Percentiles rank a stretch among this genome's conserved stretches.
Evolutionary conservation across 2,797 vertebrate genomes (phyloP).

Genomic region (Xyrichtys novacula): DNA sequence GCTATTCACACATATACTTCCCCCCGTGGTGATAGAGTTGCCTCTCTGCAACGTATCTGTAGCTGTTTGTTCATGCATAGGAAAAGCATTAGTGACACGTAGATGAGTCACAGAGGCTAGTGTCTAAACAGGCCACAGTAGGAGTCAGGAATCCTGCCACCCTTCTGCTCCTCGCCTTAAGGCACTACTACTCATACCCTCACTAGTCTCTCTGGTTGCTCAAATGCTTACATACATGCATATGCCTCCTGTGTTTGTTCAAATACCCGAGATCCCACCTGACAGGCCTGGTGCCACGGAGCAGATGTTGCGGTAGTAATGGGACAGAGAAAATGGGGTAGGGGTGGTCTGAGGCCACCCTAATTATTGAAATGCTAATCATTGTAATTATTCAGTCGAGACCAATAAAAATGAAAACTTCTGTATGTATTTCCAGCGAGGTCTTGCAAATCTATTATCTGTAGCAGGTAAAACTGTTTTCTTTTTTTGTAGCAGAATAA

Average conservation of each 20-base stretch:
- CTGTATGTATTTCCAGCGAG: background rate
- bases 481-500: background rate
- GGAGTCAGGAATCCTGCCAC: slow-evolving; percentile 66
- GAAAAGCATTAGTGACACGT: slow-evolving; percentile 73
- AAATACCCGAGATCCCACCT: slow-evolving; percentile 61
- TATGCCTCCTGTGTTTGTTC: slow-evolving; percentile 63
- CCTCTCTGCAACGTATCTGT: slow-evolving; percentile 68
- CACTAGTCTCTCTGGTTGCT: slow-evolving; percentile 60
- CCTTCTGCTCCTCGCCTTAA: slow-evolving; percentile 62
- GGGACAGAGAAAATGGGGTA: slow-evolving; percentile 41
- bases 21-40: slow-evolving; percentile 53
- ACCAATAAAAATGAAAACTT: background rate
- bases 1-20: slow-evolving; percentile 60
- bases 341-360: slow-evolving; percentile 33
- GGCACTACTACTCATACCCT: slow-evolving; percentile 64
- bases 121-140: slow-evolving; percentile 59
- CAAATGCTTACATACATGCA: slow-evolving; percentile 47
- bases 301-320: slow-evolving; percentile 70
- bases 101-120: slow-evolving; percentile 72
- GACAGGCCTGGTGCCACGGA: slow-evolving; percentile 63
- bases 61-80: slow-evolving; percentile 77
- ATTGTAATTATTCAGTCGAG: slow-evolving; percentile 39
- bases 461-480: slow-evolving; percentile 8
- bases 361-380: slow-evolving; percentile 56
- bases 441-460: background rate